Evolutionary conservation across 2,888 invertebrate species (phyloP), one percentile per base, ranked within the genome.

Genomic region (Himalopsyche japonica): DNA sequence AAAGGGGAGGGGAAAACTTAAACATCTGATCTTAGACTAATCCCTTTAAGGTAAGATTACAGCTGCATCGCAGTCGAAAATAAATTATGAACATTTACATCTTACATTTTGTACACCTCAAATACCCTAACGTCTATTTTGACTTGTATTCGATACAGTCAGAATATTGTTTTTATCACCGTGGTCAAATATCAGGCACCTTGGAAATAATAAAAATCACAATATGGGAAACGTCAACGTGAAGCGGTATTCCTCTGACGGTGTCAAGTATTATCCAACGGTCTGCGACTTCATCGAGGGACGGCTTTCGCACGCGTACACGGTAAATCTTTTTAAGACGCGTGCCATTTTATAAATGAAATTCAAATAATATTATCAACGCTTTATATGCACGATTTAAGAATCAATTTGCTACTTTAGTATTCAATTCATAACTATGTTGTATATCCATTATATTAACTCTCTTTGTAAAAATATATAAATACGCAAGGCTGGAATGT

Each of bases 121-220:
- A 81, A 76, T 79, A 81, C 78, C 79, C 70, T 81, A 81, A 70
- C 7, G 76, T 79, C 81, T 84, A 81, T 81, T 81, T 70, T 48
- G 79, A 81, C 81, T 49, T 76, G 79, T 70, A 81, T 82, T 82
- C 79, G 30, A 85, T 85, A 85, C 85, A 85, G 83, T 80, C 86
- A 79, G 79, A 82, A 85, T 86, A 86, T 85, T 82, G 79, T 84
- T 82, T 85, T 49, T 86, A 86, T 86, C 86, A 86, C 85, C 84
- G 70, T 76, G 84, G 84, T 85, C 82, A 83, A 81, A 83, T 85
- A 86, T 84, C 85, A 86, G 86, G 85, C 86, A 86, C 85, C 86
- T 85, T 83, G 85, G 86, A 81, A 85, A 85, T 57, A 79, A 85
- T 82, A 84, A 77, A 30, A 79, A 79, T 76, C 64, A 64, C 64